Conservation (phyloP, 2,113 vertebrate genomes). For the Nothobranchius kuhntae region DNA sequence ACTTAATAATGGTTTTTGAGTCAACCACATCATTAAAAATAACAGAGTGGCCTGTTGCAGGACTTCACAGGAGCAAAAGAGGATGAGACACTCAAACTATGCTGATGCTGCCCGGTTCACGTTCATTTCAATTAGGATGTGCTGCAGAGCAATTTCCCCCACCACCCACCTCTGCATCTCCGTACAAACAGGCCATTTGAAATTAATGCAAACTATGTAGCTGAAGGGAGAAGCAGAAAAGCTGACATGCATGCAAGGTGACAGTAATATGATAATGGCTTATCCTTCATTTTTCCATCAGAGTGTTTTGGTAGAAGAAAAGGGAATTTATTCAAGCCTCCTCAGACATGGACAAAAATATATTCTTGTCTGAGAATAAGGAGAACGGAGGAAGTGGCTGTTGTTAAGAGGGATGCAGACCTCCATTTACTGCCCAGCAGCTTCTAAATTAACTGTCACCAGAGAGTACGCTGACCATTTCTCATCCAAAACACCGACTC, state of each 20-base stretch:
- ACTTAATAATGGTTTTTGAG: too few species aligned
- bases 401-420: constrained; percentile 49
- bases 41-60: background rate
- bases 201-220: constrained; percentile 32
- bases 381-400: constrained; percentile 47
- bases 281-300: constrained; percentile 42
- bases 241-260: constrained; percentile 30
- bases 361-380: constrained; percentile 39
- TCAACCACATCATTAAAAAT: too few species aligned
- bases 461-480: constrained; percentile 20
- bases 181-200: constrained; percentile 18
- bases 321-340: constrained; percentile 30
- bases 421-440: constrained; percentile 46
- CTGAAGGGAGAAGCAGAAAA: constrained; percentile 18
- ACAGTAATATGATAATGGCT: constrained; percentile 53
- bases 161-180: background rate
- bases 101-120: constrained; percentile 14
- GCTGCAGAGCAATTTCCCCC: background rate
- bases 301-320: constrained; percentile 14
- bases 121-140: constrained; percentile 31
- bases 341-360: constrained; percentile 19
- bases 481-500: constrained; percentile 28
- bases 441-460: constrained; percentile 39
- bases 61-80: constrained; percentile 34
- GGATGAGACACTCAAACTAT: background rate